Percentiles rank a stretch among this genome's conserved stretches.
Evolutionary conservation across 2,113 vertebrate species (phyloP).

Genomic region (Protomyctophum bolini): DNA sequence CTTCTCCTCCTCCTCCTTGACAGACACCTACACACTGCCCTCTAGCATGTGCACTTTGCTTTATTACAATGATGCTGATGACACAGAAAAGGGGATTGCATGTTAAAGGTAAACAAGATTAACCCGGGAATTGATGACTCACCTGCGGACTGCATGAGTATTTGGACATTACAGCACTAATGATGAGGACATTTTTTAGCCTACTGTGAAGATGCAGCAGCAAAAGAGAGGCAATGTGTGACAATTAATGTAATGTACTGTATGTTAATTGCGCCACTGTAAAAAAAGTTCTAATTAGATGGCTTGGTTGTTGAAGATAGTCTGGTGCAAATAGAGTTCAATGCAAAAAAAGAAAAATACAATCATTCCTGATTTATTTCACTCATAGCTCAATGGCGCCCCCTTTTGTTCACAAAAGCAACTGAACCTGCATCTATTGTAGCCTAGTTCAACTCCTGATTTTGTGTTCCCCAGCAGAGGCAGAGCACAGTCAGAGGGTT

Average conservation of each 20-base stretch:
- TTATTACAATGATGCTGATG: conserved; percentile 36
- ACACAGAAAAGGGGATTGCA: conserved; percentile 34
- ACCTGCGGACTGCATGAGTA: conserved; percentile 1
- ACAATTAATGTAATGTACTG: no score
- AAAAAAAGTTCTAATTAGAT: no score
- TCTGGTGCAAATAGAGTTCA: no score
- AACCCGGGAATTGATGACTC: conserved; percentile 23
- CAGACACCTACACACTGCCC: conserved; percentile 3
- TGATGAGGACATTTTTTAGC: no score
- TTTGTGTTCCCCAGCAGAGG: conserved; percentile 65
- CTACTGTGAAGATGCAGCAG: no score
- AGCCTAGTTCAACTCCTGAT: neutral
- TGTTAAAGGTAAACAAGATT: conserved; percentile 36
- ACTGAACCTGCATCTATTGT: neutral
- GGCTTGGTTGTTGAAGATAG: no score
- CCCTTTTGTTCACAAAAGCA: conserved; percentile 47
- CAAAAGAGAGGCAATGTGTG: no score
- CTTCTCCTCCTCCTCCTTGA: neutral
- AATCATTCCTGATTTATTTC: neutral
- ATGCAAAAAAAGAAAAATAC: no score
- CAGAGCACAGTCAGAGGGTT: conserved; percentile 70
- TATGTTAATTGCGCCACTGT: no score
- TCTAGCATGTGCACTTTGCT: conserved; percentile 11
- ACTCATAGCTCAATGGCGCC: conserved; percentile 52
- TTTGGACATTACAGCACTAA: no score